Evolutionary conservation across 2,797 vertebrate genomes (phyloP).

Genomic region (Falco peregrinus): DNA sequence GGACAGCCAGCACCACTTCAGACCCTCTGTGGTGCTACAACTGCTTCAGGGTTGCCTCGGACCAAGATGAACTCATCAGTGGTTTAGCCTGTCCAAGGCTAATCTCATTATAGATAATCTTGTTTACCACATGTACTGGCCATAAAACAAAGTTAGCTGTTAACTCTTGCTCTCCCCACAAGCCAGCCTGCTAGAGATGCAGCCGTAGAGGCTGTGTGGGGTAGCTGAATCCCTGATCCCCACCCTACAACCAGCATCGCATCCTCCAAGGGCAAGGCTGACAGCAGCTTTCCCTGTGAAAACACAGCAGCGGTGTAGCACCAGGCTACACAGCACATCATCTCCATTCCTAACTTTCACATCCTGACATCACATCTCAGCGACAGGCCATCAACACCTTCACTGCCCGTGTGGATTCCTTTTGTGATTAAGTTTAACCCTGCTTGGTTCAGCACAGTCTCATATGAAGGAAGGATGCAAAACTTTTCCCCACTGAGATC

Average conservation of each 20-base stretch:
- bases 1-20: background rate
- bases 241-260: background rate
- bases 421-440: background rate
- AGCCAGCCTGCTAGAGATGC: background rate
- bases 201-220: background rate
- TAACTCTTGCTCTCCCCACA: slow-evolving; percentile 27
- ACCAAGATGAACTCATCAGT: slow-evolving; percentile 49
- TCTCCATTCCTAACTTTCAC: background rate
- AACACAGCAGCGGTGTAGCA: background rate
- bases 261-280: background rate
- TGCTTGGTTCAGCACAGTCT: background rate
- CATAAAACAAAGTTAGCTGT: background rate
- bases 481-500: background rate
- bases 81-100: slow-evolving; percentile 34
- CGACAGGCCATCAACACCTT: background rate
- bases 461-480: background rate
- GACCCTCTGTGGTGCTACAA: background rate
- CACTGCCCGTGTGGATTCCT: background rate
- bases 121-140: slow-evolving; percentile 35
- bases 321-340: background rate
- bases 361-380: background rate
- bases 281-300: background rate
- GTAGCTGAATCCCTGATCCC: background rate
- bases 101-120: slow-evolving; percentile 67
- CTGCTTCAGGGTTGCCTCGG: slow-evolving; percentile 41